These are phyloP conservation scores for Bettongia penicillata DNA, from an alignment of 2,113 vertebrate species.

Conservation along the genomic window DNA sequence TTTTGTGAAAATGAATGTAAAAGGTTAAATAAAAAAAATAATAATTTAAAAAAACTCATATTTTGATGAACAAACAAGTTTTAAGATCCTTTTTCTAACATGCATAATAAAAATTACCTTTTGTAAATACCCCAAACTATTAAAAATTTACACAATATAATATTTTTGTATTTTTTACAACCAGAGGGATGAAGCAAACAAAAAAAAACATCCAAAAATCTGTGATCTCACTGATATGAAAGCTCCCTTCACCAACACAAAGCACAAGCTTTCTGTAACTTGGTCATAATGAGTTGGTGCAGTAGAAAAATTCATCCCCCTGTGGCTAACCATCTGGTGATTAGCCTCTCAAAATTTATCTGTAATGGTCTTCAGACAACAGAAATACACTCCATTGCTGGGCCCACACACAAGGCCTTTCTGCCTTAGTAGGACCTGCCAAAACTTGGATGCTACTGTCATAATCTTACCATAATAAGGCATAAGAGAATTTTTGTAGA, in stretches of 20 bases:
- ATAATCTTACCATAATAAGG: background rate
- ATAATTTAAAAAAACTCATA: no score
- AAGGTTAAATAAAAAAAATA: no score
- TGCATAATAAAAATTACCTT: background rate
- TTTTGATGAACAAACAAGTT: background rate
- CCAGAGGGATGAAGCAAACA: background rate
- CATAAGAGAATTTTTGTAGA: background rate
- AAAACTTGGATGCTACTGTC: background rate
- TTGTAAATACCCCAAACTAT: background rate
- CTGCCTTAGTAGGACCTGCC: background rate
- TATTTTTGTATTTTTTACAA: background rate
- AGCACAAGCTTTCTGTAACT: background rate
- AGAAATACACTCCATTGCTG: background rate
- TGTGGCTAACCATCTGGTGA: background rate
- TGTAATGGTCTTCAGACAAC: background rate
- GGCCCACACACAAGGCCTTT: background rate
- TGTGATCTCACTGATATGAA: background rate
- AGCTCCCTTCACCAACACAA: background rate
- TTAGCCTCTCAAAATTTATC: background rate
- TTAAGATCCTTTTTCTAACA: background rate
- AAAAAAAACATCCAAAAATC: background rate
- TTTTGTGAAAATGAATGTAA: no score
- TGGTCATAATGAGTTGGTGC: background rate
- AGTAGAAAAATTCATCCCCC: background rate
- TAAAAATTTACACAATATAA: background rate